Conservation (phyloP, 2,888 invertebrate genomes). For the Steinernema scapterisci region DNA sequence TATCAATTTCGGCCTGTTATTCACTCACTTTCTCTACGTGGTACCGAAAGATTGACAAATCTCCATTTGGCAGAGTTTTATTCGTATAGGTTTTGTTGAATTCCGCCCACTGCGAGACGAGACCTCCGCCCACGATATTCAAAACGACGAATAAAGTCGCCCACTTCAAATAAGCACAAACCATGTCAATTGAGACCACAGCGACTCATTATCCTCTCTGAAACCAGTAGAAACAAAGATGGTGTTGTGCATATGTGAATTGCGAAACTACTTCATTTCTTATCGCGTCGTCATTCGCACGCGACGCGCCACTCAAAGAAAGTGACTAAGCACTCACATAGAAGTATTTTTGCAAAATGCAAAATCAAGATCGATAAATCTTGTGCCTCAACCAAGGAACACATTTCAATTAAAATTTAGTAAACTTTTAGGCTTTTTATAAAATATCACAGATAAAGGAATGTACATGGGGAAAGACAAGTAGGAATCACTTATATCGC, state of each 20-base stretch:
- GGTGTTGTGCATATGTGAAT: background rate
- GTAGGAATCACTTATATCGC: background rate
- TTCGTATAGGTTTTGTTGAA: background rate
- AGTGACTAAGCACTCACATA: background rate
- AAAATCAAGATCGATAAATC: background rate
- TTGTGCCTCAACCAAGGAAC: background rate
- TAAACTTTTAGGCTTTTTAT: background rate
- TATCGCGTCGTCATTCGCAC: background rate
- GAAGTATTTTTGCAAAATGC: background rate
- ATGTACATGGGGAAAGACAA: background rate
- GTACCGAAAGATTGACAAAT: slow-evolving; percentile 15
- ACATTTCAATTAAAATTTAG: background rate
- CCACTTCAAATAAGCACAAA: background rate
- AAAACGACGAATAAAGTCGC: background rate
- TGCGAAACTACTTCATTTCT: background rate
- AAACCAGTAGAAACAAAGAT: background rate
- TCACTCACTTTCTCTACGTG: background rate
- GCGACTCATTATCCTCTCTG: background rate
- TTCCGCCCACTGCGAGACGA: background rate
- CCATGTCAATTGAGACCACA: background rate
- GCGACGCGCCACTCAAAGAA: background rate
- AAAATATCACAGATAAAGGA: background rate
- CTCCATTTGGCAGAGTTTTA: background rate
- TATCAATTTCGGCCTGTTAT: background rate
- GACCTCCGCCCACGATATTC: background rate